Base-by-base conservation (phyloP, 1,140 invertebrate species). In the Aphaenogaster ashmeadi region DNA sequence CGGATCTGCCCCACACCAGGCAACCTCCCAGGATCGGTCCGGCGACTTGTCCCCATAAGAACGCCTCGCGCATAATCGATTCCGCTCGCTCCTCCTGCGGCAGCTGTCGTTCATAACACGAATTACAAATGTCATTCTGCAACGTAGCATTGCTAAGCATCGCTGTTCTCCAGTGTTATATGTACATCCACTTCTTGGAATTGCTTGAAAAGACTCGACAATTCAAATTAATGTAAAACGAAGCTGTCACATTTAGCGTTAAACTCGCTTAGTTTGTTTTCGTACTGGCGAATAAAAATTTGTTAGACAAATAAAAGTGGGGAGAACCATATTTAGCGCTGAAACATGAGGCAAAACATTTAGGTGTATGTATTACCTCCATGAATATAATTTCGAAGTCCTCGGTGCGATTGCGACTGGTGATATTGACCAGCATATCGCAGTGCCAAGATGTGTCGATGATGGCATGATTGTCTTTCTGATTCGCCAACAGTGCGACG, bases 41-140 rank as follows among this genome's bases (percentile, higher is more conserved):
- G 2, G 96, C 94, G 0, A 96, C 94, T 74, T 96, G 96, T 13
- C 96, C 96, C 96, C 96, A 96, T 85, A 96, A 92, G 89, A 96
- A 96, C 4, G 96, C 96, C 85, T 96, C 96, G 7, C 96, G 92
- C 91, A 96, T 95, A 79, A 96, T 96, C 0, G 96, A 95, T 87
- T 96, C 96, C 1, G 96, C 95, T 74, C 96, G 92, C 87, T 96
- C 96, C 18, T 96, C 96, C 88, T 95, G 95, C 0, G 96, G 96
- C 89, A 96, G 92, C 91, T 96, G 92, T 21, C 41, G 33, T 84
- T 75, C 69, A 27, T 21, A 72, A 74, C 4, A 47, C 9, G 18
- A 67, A 67, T 80, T 11, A 71, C 33, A 54, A 69, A 41, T 21
- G n/a, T 71, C n/a, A 15, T 69, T 41, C 21, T 69, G 13, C 18